Percentiles rank a stretch among this genome's conserved stretches.
Evolutionary conservation across 2,888 invertebrate species (phyloP).

Genomic region (Drosophila yooni): DNA sequence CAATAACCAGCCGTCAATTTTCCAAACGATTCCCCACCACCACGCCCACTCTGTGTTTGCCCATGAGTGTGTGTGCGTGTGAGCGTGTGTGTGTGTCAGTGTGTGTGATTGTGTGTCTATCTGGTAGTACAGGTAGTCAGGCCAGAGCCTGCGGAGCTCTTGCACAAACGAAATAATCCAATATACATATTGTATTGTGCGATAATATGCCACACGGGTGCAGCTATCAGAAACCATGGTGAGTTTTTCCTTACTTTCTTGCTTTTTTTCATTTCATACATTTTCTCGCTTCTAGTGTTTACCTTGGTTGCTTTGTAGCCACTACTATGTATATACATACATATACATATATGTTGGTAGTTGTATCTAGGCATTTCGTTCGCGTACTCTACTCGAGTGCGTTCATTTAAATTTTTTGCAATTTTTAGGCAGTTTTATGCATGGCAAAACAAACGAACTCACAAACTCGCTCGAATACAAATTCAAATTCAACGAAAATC

Average conservation of each 20-base stretch:
- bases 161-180: conserved; percentile 77
- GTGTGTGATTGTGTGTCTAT: conserved; percentile 4
- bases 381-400: conserved; percentile 43
- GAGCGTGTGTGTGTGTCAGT: background rate
- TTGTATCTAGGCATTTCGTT: conserved; percentile 31
- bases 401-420: conserved; percentile 78
- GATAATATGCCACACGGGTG: conserved; percentile 62
- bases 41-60: background rate
- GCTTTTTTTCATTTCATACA: conserved; percentile 24
- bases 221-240: conserved; percentile 12
- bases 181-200: conserved; percentile 81
- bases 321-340: background rate
- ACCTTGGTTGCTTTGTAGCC: conserved; percentile 41
- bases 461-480: conserved; percentile 58
- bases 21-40: background rate
- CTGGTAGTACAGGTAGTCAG: conserved; percentile 28
- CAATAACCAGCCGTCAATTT: conserved; percentile 1
- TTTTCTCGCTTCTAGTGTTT: conserved; percentile 38
- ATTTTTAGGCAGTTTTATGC: conserved; percentile 76
- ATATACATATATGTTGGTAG: background rate
- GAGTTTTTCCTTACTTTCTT: conserved; percentile 19
- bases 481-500: conserved; percentile 71
- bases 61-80: background rate
- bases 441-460: conserved; percentile 64
- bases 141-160: conserved; percentile 40